phyloP scores from a whole-genome alignment of 2,113 vertebrate genomes.

The Hylia prasina region DNA sequence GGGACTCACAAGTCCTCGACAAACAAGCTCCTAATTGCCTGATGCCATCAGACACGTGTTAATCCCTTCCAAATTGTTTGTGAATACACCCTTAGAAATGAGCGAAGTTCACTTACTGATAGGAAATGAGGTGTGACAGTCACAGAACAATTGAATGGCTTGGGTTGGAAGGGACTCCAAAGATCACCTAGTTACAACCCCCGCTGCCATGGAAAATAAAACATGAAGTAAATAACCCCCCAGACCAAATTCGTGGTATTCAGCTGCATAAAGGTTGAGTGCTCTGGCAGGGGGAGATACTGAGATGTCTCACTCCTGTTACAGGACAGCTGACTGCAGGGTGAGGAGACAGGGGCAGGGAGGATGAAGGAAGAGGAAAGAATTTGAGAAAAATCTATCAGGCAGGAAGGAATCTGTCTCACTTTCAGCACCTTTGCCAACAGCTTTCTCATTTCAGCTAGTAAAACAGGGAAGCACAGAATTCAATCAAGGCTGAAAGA shows the following conservation, averaged over 20 bases:
- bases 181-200: neutral
- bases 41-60: rapidly evolving
- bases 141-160: neutral
- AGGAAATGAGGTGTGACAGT: neutral
- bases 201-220: neutral
- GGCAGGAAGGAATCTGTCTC: neutral
- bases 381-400: neutral
- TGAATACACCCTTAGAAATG: neutral
- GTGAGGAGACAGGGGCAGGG: neutral
- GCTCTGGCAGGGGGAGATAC: neutral
- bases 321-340: neutral
- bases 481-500: neutral
- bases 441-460: neutral
- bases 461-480: neutral
- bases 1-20: neutral
- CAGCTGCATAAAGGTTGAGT: neutral
- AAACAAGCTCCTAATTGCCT: neutral
- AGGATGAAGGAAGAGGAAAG: neutral
- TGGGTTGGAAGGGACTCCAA: neutral
- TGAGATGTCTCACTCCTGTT: rapidly evolving
- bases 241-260: neutral
- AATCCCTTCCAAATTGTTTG: neutral
- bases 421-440: neutral
- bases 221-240: neutral
- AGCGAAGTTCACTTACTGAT: neutral